A percentile compares a stretch with the other conserved stretches of the same genome.
Evolutionary conservation across 2,113 vertebrate species (phyloP).

Genomic region (Pholis gunnellus): DNA sequence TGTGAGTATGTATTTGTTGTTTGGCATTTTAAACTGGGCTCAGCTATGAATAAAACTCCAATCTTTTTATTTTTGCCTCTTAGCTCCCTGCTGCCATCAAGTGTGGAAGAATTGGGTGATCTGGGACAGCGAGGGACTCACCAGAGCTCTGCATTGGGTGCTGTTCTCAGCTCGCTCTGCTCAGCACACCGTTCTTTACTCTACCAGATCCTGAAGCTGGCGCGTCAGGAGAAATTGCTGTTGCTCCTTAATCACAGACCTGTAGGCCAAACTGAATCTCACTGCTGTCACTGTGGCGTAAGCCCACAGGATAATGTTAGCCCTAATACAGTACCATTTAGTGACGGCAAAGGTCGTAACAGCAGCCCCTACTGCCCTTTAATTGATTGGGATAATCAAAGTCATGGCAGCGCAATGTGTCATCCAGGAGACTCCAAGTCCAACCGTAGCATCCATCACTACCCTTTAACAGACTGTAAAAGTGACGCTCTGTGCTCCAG

Average conservation of each 20-base stretch:
- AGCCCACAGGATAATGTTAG: slow-evolving; percentile 37
- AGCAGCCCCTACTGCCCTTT: slow-evolving; percentile 21
- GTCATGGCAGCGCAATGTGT: slow-evolving; percentile 29
- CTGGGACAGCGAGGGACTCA: slow-evolving; percentile 29
- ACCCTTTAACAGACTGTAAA: slow-evolving; percentile 80
- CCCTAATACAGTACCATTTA: slow-evolving; percentile 27
- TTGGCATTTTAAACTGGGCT: not conserved
- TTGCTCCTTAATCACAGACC: slow-evolving; percentile 35
- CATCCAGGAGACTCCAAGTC: slow-evolving; percentile 49
- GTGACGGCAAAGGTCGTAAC: slow-evolving; percentile 53
- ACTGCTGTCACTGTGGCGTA: slow-evolving; percentile 59
- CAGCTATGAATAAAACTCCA: slow-evolving; percentile 20
- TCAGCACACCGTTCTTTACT: slow-evolving; percentile 73
- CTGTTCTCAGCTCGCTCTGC: slow-evolving; percentile 71
- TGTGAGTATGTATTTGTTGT: not conserved
- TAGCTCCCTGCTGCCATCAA: slow-evolving; percentile 62
- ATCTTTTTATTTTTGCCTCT: slow-evolving; percentile 64
- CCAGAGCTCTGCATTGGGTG: slow-evolving; percentile 60
- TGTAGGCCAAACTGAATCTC: slow-evolving; percentile 38
- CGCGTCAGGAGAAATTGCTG: slow-evolving; percentile 61
- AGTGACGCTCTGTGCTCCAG: slow-evolving; percentile 54
- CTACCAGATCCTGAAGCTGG: slow-evolving; percentile 73
- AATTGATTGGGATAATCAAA: slow-evolving; percentile 50
- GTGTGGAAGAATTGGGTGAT: slow-evolving; percentile 56
- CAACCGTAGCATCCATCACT: slow-evolving; percentile 42